These are phyloP conservation scores for Poecilia wingei DNA, from an alignment of 2,797 vertebrate species.

Conservation along the genomic window DNA sequence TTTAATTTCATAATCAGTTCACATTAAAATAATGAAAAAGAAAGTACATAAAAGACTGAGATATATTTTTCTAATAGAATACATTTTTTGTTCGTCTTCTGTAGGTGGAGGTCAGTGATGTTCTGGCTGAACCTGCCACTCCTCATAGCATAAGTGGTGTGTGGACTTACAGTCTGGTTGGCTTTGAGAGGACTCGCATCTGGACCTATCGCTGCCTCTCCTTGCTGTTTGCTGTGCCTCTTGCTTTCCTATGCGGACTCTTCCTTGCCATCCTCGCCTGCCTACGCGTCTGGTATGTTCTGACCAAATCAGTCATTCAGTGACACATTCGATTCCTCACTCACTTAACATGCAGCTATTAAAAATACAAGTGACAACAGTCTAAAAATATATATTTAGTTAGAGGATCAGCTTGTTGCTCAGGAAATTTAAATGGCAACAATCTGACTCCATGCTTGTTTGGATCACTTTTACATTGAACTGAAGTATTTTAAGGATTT, in stretches of 20 bases:
- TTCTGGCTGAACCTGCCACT: slow-evolving; percentile 78
- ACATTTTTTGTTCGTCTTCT: not conserved
- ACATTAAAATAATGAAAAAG: not conserved
- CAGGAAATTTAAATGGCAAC: not conserved
- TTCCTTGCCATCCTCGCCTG: slow-evolving; percentile 81
- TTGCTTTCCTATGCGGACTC: slow-evolving; percentile 81
- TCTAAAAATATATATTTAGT: not conserved
- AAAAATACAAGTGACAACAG: not conserved
- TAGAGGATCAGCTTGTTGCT: not conserved
- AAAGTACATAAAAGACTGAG: not conserved
- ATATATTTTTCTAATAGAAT: not conserved
- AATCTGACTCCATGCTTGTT: not conserved
- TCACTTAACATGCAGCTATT: slow-evolving; percentile 4
- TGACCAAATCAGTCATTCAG: not conserved
- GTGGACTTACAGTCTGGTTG: slow-evolving; percentile 79
- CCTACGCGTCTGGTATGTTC: slow-evolving; percentile 82
- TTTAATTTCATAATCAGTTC: not conserved
- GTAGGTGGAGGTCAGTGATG: slow-evolving; percentile 83
- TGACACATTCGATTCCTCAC: not conserved
- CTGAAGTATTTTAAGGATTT: not conserved
- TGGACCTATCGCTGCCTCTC: slow-evolving; percentile 84
- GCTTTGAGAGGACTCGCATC: slow-evolving; percentile 78
- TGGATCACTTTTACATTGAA: not conserved
- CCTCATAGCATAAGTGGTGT: slow-evolving; percentile 78
- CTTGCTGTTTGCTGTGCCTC: slow-evolving; percentile 79